A percentile compares a stretch with the other conserved stretches of the same genome.
Evolutionary conservation across 2,113 vertebrate genomes (phyloP).

Genomic region (Xyrauchen texanus): DNA sequence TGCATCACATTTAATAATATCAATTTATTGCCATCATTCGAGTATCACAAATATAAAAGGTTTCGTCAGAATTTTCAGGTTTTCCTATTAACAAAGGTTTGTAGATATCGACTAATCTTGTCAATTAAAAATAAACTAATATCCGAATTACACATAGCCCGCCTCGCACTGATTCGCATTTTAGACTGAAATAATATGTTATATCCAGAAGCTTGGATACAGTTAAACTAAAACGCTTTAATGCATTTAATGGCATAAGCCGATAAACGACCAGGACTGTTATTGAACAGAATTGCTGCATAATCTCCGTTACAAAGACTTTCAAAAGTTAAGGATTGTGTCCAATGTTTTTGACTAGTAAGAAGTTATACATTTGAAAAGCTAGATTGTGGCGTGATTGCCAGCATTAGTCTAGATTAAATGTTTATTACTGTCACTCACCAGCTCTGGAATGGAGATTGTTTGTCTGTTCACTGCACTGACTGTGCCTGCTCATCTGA

Average conservation of each 20-base stretch:
- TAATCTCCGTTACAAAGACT: background rate
- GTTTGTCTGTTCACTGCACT: slow-evolving; percentile 24
- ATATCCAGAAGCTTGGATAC: background rate
- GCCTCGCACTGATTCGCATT: background rate
- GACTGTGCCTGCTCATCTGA: slow-evolving; percentile 33
- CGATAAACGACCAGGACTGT: background rate
- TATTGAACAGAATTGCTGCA: background rate
- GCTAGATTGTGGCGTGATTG: background rate
- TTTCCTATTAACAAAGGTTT: too few species aligned
- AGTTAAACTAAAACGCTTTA: background rate
- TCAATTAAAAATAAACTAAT: background rate
- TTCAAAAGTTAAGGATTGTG: too few species aligned
- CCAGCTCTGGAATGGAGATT: slow-evolving; percentile 34
- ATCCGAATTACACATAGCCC: background rate
- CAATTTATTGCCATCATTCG: too few species aligned
- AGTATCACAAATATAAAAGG: too few species aligned
- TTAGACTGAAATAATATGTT: background rate
- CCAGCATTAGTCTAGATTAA: background rate
- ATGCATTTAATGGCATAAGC: background rate
- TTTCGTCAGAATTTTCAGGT: too few species aligned
- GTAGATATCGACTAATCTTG: too few species aligned
- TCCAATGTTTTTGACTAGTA: background rate
- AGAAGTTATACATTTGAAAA: background rate
- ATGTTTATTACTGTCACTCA: background rate
- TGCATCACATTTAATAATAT: too few species aligned